phyloP scores from a whole-genome alignment of 2,113 vertebrate species.

The Indicator maculatus region DNA sequence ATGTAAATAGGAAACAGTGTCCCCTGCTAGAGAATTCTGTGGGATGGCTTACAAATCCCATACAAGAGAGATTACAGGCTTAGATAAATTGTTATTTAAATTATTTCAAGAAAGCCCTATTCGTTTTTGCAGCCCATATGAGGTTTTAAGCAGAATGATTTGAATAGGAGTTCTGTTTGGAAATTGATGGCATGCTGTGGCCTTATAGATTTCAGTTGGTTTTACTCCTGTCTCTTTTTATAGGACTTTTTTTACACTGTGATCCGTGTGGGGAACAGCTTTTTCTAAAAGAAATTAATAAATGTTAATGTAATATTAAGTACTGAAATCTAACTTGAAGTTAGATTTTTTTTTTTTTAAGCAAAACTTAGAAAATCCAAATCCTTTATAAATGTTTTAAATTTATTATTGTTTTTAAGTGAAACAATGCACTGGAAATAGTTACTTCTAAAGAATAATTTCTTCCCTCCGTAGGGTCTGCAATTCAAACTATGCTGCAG shows the following conservation, averaged over 20 bases:
- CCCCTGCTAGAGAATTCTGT: conserved; percentile 41
- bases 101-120: conserved; percentile 17
- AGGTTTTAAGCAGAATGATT: conserved; percentile 40
- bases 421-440: not conserved
- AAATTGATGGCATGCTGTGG: conserved; percentile 45
- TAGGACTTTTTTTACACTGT: not conserved
- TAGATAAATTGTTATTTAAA: conserved; percentile 60
- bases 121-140: conserved; percentile 7
- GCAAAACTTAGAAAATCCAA: conserved; percentile 18
- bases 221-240: conserved; percentile 35
- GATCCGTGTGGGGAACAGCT: not conserved
- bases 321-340: not conserved
- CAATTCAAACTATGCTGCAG: not conserved
- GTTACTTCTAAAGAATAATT: not conserved
- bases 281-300: not conserved
- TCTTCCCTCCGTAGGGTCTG: not conserved
- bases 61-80: conserved; percentile 51
- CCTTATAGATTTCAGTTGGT: conserved; percentile 11
- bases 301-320: conserved; percentile 20
- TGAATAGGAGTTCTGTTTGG: conserved; percentile 46
- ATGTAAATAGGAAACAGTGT: conserved; percentile 52
- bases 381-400: not conserved
- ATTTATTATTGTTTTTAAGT: not conserved
- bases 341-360: not conserved
- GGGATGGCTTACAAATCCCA: conserved; percentile 48